phyloP scores from a whole-genome alignment of 2,113 vertebrate genomes.

The Addax nasomaculatus region DNA sequence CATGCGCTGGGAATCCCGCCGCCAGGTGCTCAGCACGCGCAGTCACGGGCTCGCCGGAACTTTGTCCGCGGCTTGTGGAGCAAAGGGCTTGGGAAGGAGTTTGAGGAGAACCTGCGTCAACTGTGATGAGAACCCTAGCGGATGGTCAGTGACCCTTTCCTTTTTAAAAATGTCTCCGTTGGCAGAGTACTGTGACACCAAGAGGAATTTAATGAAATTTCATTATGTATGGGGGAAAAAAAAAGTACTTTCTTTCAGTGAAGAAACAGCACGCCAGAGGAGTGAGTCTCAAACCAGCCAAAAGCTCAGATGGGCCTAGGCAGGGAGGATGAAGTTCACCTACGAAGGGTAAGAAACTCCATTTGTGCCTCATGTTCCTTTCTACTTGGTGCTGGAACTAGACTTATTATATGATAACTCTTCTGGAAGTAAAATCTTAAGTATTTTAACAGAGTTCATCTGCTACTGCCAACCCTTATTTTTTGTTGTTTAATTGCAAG shows the following conservation, averaged over 20 bases:
- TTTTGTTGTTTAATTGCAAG: constrained; percentile 45
- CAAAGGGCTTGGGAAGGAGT: accelerated
- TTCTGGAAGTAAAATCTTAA: background rate
- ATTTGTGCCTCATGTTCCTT: background rate
- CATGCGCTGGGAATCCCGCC: accelerated
- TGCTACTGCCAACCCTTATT: constrained; percentile 30
- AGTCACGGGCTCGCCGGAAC: background rate
- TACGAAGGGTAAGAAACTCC: background rate
- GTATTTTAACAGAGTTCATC: constrained; percentile 38
- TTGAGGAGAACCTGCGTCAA: accelerated
- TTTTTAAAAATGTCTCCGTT: background rate
- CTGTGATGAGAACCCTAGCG: accelerated
- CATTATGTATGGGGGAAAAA: background rate
- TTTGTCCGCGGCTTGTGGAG: accelerated
- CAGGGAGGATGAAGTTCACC: background rate
- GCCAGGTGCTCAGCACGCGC: accelerated
- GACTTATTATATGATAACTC: background rate
- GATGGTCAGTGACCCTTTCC: background rate
- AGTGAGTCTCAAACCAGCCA: background rate
- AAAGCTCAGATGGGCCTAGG: background rate
- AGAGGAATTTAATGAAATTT: background rate
- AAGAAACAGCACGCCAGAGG: background rate
- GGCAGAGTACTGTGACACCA: background rate
- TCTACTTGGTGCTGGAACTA: background rate
- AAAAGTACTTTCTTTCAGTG: background rate